These are phyloP conservation scores for Podarcis muralis DNA, from an alignment of 2,113 vertebrate genomes.

Conservation along the genomic window DNA sequence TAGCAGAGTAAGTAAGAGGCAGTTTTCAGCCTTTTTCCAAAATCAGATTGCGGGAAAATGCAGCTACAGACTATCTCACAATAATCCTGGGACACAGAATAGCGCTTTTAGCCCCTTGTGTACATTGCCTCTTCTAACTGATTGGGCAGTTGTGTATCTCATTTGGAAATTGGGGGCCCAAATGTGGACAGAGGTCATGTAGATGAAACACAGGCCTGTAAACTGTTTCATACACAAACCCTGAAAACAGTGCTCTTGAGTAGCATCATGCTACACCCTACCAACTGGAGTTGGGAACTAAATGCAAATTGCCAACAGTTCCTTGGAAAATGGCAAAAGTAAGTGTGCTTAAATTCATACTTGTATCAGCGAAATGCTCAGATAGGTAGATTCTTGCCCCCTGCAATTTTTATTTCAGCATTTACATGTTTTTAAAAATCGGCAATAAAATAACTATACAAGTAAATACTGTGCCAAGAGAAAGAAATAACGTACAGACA, in stretches of 20 bases:
- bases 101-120: not conserved
- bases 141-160: not conserved
- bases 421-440: not conserved
- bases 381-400: not conserved
- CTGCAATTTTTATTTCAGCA: not conserved
- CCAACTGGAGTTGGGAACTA: not conserved
- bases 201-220: not conserved
- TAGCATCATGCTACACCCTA: not conserved
- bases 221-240: not conserved
- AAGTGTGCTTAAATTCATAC: not conserved
- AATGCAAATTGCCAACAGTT: not conserved
- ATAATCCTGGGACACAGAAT: too few species aligned
- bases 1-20: too few species aligned
- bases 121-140: not conserved
- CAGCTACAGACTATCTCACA: too few species aligned
- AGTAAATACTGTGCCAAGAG: not conserved
- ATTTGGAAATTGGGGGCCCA: not conserved
- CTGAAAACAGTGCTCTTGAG: not conserved
- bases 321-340: not conserved
- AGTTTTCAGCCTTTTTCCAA: too few species aligned
- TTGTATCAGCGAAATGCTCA: not conserved
- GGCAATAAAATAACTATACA: not conserved
- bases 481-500: not conserved
- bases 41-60: too few species aligned
- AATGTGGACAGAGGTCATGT: not conserved